A percentile compares a stretch with the other conserved stretches of the same genome.
Evolutionary conservation across 2,797 vertebrate species (phyloP).

Genomic region (Falco columbarius): DNA sequence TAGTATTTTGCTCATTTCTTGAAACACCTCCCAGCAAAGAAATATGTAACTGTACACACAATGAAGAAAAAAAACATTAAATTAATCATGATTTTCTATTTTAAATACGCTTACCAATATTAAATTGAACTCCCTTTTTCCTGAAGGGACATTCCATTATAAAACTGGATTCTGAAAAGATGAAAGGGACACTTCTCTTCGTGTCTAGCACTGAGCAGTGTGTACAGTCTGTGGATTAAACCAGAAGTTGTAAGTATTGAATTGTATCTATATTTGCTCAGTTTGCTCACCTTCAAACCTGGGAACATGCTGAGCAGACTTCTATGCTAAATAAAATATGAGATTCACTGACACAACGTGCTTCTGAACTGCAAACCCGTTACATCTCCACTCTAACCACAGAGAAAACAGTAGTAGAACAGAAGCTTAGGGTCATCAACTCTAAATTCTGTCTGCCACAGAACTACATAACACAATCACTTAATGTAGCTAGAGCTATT

Average conservation of each 20-base stretch:
- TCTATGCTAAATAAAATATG: not conserved
- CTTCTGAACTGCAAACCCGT: not conserved
- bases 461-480: not conserved
- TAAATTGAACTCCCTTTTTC: not conserved
- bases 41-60: not conserved
- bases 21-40: not conserved
- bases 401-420: not conserved
- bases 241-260: not conserved
- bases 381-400: not conserved
- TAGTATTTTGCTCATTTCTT: not conserved
- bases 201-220: rapidly evolving
- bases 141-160: not conserved
- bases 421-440: not conserved
- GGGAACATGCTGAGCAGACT: not conserved
- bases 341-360: not conserved
- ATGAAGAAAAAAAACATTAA: not conserved
- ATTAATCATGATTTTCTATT: not conserved
- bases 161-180: not conserved
- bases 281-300: not conserved
- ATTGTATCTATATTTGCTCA: not conserved
- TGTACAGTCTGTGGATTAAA: not conserved
- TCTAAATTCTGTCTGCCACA: not conserved
- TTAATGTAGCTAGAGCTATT: slow-evolving; percentile 20
- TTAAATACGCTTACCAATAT: not conserved
- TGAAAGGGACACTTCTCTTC: not conserved